These are phyloP conservation scores for Oreochromis niloticus DNA, from an alignment of 2,113 vertebrate species.

Conservation along the genomic window DNA sequence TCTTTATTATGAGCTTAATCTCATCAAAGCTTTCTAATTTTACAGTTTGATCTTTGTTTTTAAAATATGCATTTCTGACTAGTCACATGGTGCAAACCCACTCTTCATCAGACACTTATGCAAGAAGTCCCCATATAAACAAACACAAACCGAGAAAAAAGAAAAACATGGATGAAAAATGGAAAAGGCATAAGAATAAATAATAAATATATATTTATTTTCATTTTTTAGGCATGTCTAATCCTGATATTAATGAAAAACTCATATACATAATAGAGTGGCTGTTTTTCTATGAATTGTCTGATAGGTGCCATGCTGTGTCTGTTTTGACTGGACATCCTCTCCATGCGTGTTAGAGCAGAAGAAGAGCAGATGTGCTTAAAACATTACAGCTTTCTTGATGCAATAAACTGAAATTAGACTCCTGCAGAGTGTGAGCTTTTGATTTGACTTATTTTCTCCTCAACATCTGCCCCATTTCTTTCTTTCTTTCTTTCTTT, in stretches of 20 bases:
- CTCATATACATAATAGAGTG: not conserved
- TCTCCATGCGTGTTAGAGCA: rapidly evolving
- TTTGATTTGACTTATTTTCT: not conserved
- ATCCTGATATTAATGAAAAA: not conserved
- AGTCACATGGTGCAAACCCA: not conserved
- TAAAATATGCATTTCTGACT: not conserved
- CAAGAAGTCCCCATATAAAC: not conserved
- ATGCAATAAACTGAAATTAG: not conserved
- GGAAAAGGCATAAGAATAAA: rapidly evolving
- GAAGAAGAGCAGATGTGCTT: not conserved
- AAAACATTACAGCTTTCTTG: not conserved
- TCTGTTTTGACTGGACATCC: not conserved
- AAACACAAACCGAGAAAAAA: not conserved
- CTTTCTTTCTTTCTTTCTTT: not conserved
- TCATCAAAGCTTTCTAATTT: rapidly evolving
- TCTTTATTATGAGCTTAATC: not conserved
- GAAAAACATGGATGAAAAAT: not conserved
- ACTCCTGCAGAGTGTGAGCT: not conserved
- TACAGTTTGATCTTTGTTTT: not conserved
- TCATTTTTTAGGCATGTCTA: not conserved
- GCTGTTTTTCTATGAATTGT: not conserved
- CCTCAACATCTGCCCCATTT: not conserved
- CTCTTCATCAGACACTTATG: not conserved
- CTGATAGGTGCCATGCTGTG: rapidly evolving
- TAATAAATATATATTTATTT: not conserved